A percentile compares a stretch with the other conserved stretches of the same genome.
Conservation (phyloP, 1,140 invertebrate genomes). For the Caenorhabditis remanei region DNA sequence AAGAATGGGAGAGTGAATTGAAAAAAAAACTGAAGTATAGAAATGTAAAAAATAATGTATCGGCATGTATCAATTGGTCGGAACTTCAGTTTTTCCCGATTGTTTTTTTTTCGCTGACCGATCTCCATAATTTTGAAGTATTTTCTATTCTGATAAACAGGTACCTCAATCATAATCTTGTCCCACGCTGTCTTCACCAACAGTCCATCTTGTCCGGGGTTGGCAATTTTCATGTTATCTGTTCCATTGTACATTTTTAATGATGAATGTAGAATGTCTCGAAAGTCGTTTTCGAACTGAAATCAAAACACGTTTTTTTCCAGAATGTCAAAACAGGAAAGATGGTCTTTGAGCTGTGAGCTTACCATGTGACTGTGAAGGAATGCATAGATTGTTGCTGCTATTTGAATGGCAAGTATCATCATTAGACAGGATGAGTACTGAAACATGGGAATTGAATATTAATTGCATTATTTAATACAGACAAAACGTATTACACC, state of each 20-base stretch:
- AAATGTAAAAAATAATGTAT: too few species aligned
- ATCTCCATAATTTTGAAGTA: too few species aligned
- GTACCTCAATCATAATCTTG: conserved; percentile 77
- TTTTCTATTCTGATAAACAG: neutral
- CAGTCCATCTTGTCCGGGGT: conserved; percentile 62
- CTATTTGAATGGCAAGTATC: conserved; percentile 76
- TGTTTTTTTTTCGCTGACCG: too few species aligned
- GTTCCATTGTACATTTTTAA: conserved; percentile 77
- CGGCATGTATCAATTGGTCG: too few species aligned
- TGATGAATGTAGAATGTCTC: conserved; percentile 71
- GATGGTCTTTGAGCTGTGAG: neutral
- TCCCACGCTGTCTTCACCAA: conserved; percentile 77
- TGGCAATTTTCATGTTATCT: conserved; percentile 62
- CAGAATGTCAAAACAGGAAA: conserved; percentile 37
- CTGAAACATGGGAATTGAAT: conserved; percentile 61
- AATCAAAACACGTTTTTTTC: conserved; percentile 44
- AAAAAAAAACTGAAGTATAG: too few species aligned
- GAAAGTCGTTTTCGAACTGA: conserved; percentile 75
- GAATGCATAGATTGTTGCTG: conserved; percentile 76
- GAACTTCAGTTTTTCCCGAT: too few species aligned
- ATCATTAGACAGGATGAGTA: conserved; percentile 77
- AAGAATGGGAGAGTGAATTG: neutral
- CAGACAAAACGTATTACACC: neutral
- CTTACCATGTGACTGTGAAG: conserved; percentile 74
- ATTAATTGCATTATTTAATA: neutral